A percentile compares a stretch with the other conserved stretches of the same genome.
Evolutionary conservation across 2,113 vertebrate species (phyloP).

Genomic region (Heptranchias perlo): DNA sequence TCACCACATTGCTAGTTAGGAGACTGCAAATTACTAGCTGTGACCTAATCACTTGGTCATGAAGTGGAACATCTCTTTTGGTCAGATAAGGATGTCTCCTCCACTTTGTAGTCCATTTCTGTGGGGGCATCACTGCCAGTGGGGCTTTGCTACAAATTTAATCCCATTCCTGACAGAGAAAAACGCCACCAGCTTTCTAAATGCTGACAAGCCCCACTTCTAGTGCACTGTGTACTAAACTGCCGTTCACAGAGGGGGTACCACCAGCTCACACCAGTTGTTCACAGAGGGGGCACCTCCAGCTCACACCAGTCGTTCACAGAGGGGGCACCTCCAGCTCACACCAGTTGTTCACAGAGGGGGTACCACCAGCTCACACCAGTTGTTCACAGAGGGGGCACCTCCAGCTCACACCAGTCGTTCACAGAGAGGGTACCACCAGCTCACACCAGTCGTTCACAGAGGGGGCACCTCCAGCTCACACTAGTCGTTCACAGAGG

Average conservation of each 20-base stretch:
- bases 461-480: not conserved
- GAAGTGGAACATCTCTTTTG: not conserved
- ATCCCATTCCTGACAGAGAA: not conserved
- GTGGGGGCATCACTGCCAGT: not conserved
- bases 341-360: not conserved
- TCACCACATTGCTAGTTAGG: not conserved
- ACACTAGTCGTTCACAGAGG: not conserved
- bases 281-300: not conserved
- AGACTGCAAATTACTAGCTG: not conserved
- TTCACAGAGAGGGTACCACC: not conserved
- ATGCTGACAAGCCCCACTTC: not conserved
- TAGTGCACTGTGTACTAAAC: not conserved
- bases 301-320: not conserved
- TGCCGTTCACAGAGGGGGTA: not conserved
- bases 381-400: not conserved
- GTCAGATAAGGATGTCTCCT: not conserved
- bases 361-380: not conserved
- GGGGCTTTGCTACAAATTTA: not conserved
- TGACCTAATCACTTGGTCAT: not conserved
- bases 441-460: not conserved
- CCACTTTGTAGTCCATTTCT: not conserved
- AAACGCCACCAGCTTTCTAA: not conserved
- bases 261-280: not conserved
- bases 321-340: not conserved
- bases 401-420: not conserved